Conservation (phyloP, 2,888 invertebrate species). For the Molorchus minor region DNA sequence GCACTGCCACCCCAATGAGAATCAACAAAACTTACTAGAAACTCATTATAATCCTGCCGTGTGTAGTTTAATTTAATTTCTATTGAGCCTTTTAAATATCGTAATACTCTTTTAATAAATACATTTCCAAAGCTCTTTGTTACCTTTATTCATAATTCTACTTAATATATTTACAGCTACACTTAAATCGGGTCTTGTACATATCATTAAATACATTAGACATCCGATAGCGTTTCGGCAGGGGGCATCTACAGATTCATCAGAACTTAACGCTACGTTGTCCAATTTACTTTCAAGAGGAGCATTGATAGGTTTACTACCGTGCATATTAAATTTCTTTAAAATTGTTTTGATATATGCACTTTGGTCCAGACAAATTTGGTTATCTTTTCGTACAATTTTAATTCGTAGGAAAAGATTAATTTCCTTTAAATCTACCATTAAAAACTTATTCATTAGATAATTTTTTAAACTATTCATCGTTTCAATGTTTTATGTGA, state of each 20-base stretch:
- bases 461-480: background rate
- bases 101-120: background rate
- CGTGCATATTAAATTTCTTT: constrained; percentile 44
- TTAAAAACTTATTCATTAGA: background rate
- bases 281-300: constrained; percentile 43
- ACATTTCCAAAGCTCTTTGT: background rate
- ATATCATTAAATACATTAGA: constrained; percentile 37
- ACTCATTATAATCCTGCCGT: background rate
- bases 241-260: constrained; percentile 40
- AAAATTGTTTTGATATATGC: constrained; percentile 40
- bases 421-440: background rate
- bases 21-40: background rate
- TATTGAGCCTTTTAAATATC: constrained; percentile 1
- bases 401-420: constrained; percentile 21
- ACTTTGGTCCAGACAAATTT: constrained; percentile 30
- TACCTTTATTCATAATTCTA: background rate
- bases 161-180: constrained; percentile 7
- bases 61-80: background rate
- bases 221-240: constrained; percentile 36
- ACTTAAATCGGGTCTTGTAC: constrained; percentile 44
- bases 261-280: constrained; percentile 41
- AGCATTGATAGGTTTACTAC: constrained; percentile 33
- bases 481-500: background rate
- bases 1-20: too few species aligned
- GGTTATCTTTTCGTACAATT: constrained; percentile 30